A percentile compares a stretch with the other conserved stretches of the same genome.
Conservation (phyloP, 2,888 invertebrate genomes). For the Teleogryllus oceanicus region DNA sequence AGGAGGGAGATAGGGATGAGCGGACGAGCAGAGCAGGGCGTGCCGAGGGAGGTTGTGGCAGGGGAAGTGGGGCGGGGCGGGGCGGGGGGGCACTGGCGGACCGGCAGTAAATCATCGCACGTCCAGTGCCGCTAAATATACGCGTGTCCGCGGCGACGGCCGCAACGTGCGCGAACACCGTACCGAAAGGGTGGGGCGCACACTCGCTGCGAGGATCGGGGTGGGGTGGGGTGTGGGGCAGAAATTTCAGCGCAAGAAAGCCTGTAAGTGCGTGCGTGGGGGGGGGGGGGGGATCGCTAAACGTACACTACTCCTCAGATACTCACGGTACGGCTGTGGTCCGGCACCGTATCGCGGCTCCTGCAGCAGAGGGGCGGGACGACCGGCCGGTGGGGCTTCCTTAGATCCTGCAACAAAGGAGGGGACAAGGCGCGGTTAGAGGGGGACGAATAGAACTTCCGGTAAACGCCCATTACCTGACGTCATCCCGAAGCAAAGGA, state of each 20-base stretch:
- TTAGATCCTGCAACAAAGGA: constrained; percentile 30
- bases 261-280: background rate
- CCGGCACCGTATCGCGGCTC: constrained; percentile 85
- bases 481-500: too few species aligned
- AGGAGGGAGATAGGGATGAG: constrained; percentile 12
- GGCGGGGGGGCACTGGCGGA: background rate
- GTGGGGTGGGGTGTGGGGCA: background rate
- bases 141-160: background rate
- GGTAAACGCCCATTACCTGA: too few species aligned
- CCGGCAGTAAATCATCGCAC: background rate
- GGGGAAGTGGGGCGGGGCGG: too few species aligned
- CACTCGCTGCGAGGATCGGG: too few species aligned
- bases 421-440: background rate
- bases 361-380: constrained; percentile 81
- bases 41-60: too few species aligned
- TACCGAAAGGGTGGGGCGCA: too few species aligned
- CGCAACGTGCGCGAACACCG: background rate
- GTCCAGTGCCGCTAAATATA: constrained; percentile 12
- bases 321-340: constrained; percentile 87
- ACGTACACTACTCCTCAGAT: background rate
- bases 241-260: background rate
- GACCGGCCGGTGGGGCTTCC: constrained; percentile 41
- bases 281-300: background rate
- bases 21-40: background rate
- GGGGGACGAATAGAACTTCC: too few species aligned